These are phyloP conservation scores for Lomographa bimaculata DNA, from an alignment of 2,888 invertebrate genomes.

Conservation along the genomic window DNA sequence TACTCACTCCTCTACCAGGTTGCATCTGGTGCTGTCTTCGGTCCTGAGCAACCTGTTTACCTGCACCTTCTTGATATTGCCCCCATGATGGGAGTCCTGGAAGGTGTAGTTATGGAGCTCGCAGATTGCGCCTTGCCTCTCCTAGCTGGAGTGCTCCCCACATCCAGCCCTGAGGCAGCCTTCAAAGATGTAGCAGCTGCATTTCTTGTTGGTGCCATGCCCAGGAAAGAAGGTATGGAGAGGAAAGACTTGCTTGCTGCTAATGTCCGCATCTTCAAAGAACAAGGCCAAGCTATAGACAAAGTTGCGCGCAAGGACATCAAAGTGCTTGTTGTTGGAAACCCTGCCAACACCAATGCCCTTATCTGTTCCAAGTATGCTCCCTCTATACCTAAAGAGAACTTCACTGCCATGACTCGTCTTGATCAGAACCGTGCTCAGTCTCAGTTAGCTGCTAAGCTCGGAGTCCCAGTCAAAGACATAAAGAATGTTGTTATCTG, in stretches of 20 bases:
- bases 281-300: constrained; percentile 97
- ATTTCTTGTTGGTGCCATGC: constrained; percentile 99
- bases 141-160: constrained; percentile 92
- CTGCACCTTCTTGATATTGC: constrained; percentile 97
- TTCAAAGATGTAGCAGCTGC: constrained; percentile 98
- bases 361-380: constrained; percentile 97
- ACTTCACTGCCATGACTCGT: constrained; percentile 99
- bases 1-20: constrained; percentile 98
- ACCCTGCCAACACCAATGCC: constrained; percentile 99
- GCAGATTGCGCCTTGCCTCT: constrained; percentile 97
- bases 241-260: constrained; percentile 98
- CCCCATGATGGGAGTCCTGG: constrained; percentile 97
- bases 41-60: constrained; percentile 92
- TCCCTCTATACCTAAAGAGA: constrained; percentile 97
- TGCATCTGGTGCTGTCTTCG: constrained; percentile 98
- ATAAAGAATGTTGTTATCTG: constrained; percentile 98
- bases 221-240: constrained; percentile 98
- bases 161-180: constrained; percentile 94
- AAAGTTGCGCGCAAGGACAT: constrained; percentile 95
- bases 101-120: constrained; percentile 99
- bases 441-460: constrained; percentile 91
- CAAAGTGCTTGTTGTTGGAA: constrained; percentile 98
- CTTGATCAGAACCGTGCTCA: constrained; percentile 99
- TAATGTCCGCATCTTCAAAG: constrained; percentile 99
- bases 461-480: constrained; percentile 87